A percentile compares a stretch with the other conserved stretches of the same genome.
These are phyloP conservation scores for Ambastaia sidthimunki DNA, from an alignment of 2,797 vertebrate genomes.

Conservation along the genomic window DNA sequence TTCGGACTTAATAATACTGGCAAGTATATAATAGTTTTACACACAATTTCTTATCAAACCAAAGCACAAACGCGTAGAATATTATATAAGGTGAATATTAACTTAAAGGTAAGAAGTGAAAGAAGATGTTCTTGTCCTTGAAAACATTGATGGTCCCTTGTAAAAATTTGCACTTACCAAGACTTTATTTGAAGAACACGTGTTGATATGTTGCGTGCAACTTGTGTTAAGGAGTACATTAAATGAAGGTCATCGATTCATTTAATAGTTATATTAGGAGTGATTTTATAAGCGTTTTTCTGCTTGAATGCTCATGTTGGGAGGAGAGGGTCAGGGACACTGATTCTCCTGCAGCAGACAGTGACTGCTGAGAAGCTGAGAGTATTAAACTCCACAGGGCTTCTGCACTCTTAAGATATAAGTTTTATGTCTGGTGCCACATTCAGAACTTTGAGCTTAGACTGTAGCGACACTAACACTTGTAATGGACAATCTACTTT, in stretches of 20 bases:
- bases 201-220: not conserved
- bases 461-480: not conserved
- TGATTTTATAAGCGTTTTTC: slow-evolving; percentile 14
- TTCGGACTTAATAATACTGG: slow-evolving; percentile 97
- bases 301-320: slow-evolving; percentile 14
- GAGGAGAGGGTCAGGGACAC: slow-evolving; percentile 22
- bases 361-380: not conserved
- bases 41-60: not conserved
- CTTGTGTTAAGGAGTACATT: not conserved
- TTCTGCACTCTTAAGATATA: not conserved
- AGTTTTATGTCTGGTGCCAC: not conserved
- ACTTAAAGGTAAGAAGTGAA: not conserved
- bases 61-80: not conserved
- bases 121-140: not conserved
- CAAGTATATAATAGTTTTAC: slow-evolving; percentile 59
- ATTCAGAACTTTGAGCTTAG: not conserved
- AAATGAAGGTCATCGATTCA: slow-evolving; percentile 20
- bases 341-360: not conserved
- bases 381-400: not conserved
- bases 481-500: not conserved
- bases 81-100: not conserved
- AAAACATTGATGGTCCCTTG: not conserved
- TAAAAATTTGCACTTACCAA: not conserved
- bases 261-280: slow-evolving; percentile 26
- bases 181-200: slow-evolving; percentile 6